A percentile compares a stretch with the other conserved stretches of the same genome.
These are phyloP conservation scores for Oligia strigilis DNA, from an alignment of 2,888 invertebrate genomes.

Conservation along the genomic window DNA sequence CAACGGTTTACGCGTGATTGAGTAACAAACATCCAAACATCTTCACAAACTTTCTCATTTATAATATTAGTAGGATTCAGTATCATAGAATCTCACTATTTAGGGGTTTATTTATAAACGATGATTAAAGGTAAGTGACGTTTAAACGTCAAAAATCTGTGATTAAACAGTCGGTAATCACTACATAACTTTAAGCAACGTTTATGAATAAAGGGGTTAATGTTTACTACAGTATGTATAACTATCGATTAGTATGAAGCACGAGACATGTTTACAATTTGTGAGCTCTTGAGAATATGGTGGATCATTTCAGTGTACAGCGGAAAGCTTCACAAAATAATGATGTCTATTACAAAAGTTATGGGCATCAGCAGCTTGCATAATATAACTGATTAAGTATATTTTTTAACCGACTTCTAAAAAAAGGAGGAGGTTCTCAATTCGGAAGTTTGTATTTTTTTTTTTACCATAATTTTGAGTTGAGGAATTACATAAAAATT, in stretches of 20 bases:
- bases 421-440: too few species aligned
- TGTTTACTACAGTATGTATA: neutral
- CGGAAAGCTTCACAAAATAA: neutral
- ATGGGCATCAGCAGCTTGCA: neutral
- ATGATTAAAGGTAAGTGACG: neutral
- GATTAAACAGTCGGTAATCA: neutral
- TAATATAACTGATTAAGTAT: neutral
- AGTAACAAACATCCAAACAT: too few species aligned
- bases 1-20: too few species aligned
- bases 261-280: neutral
- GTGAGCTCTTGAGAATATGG: neutral
- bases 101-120: too few species aligned
- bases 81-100: neutral
- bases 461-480: too few species aligned
- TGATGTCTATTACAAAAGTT: neutral
- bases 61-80: conserved; percentile 9
- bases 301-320: neutral
- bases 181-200: neutral
- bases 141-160: neutral
- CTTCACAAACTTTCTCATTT: too few species aligned
- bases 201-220: neutral
- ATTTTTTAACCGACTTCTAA: too few species aligned
- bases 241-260: neutral
- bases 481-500: neutral
- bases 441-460: too few species aligned